A percentile compares a stretch with the other conserved stretches of the same genome.
These are phyloP conservation scores for Hyperoplus lanceolatus DNA, from an alignment of 2,797 vertebrate genomes.

Conservation along the genomic window DNA sequence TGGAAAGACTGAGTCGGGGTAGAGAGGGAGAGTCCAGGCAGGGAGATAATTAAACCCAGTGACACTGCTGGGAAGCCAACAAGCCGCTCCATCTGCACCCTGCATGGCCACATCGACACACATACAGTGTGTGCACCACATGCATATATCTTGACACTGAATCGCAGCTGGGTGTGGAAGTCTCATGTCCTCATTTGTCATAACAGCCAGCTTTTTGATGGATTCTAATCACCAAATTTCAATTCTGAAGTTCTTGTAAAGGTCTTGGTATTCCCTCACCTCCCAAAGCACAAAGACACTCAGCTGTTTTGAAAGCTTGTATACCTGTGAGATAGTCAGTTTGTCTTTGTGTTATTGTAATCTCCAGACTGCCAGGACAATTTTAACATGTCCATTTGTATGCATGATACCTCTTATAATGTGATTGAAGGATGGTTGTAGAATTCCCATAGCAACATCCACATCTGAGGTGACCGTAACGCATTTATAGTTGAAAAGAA, in stretches of 20 bases:
- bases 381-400: neutral
- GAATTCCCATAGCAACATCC: neutral
- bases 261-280: neutral
- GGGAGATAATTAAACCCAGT: constrained; percentile 49
- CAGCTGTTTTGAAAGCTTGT: neutral
- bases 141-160: neutral
- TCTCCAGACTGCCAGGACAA: neutral
- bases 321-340: neutral
- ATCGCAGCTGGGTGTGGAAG: constrained; percentile 25
- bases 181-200: neutral
- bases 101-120: neutral
- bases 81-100: constrained; percentile 16
- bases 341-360: neutral
- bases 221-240: neutral
- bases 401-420: neutral
- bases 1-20: constrained; percentile 46
- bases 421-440: neutral
- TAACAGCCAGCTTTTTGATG: constrained; percentile 42
- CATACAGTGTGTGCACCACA: neutral
- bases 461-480: neutral
- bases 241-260: neutral
- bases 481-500: constrained; percentile 2
- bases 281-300: neutral
- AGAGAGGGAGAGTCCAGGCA: constrained; percentile 24
- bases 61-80: constrained; percentile 42